These are phyloP conservation scores for Oenanthe melanoleuca DNA, from an alignment of 2,113 vertebrate genomes.

Conservation along the genomic window DNA sequence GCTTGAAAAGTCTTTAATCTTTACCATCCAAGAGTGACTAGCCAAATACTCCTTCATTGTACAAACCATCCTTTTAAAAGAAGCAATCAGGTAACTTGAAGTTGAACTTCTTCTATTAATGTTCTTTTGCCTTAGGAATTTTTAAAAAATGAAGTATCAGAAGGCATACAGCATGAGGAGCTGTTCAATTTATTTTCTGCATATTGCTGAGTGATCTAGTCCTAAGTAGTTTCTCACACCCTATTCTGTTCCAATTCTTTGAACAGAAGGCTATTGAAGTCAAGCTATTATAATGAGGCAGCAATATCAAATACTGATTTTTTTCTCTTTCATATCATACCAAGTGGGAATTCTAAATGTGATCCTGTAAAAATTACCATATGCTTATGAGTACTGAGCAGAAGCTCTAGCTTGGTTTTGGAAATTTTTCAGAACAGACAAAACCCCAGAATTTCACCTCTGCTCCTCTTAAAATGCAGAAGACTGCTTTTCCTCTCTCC, in stretches of 20 bases:
- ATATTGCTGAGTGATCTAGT: constrained; percentile 19
- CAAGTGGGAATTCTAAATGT: constrained; percentile 1
- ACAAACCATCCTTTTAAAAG: not conserved
- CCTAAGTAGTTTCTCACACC: constrained; percentile 28
- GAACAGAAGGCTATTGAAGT: constrained; percentile 50
- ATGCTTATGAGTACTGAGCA: constrained; percentile 16
- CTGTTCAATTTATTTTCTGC: constrained; percentile 26
- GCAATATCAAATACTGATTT: constrained; percentile 27
- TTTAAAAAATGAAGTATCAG: not conserved
- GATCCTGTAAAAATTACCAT: constrained; percentile 50
- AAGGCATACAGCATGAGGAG: not conserved
- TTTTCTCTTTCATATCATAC: constrained; percentile 41
- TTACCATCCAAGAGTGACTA: not conserved
- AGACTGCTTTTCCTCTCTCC: not conserved
- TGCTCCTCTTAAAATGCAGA: not conserved
- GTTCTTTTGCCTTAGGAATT: not conserved
- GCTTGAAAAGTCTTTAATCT: not conserved
- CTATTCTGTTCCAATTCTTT: constrained; percentile 23
- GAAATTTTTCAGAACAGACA: constrained; percentile 22
- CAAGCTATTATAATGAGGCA: constrained; percentile 36
- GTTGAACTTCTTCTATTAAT: not conserved
- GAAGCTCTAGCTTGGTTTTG: not conserved
- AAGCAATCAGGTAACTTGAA: not conserved
- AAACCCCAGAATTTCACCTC: constrained; percentile 18
- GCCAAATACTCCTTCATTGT: not conserved